Base-by-base conservation (phyloP, 2,888 invertebrate species). In the Malthinus seriepunctatus region DNA sequence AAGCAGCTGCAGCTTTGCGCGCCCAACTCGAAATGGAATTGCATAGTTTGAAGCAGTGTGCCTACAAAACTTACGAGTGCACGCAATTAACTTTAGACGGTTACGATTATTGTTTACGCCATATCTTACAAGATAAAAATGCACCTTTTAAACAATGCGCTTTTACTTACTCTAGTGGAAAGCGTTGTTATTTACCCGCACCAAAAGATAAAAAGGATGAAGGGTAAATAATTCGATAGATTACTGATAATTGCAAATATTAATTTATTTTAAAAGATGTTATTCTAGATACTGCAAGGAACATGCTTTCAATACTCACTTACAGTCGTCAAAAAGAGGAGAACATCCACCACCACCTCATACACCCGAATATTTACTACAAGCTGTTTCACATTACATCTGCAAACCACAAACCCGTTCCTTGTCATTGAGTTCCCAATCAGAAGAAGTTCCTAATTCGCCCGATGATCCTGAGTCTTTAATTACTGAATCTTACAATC, bases 71-170 rank as follows among this genome's bases (percentile, higher is more conserved):
- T 0, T 89, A 87, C 69, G 86, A 87, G 56, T 92, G 92, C 66
- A 81, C 83, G 0, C 83, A 87, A 31, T 82, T 86, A 0, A 84
- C 87, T 42, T 75, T 94, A 0, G 85, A 89, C 7, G 89, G 89
- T 0, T 88, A 88, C 63, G 84, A 86, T 60, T 92, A 87, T 76
- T 97, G 96, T 73, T 82, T 86, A 3, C 83, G 88, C 3, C 97
- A 97, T 70, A 92, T 96, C 63, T 79, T 95, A 48, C 86, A 88
- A 67, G 96, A 97, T 75, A 85, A 89, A 5, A 83, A 80, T 8
- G 93, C 95, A 0, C 94, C 95, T 0, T 97, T 87, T 76, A 87
- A 86, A 62, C 91, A 90, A 66, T 97, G 97, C 74, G 81, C 84
- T 0, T 89, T 85, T 75, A 81, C 88, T 63, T 85, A 84, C 75